phyloP scores from a whole-genome alignment of 2,113 vertebrate species.

The Hippoglossus stenolepis region DNA sequence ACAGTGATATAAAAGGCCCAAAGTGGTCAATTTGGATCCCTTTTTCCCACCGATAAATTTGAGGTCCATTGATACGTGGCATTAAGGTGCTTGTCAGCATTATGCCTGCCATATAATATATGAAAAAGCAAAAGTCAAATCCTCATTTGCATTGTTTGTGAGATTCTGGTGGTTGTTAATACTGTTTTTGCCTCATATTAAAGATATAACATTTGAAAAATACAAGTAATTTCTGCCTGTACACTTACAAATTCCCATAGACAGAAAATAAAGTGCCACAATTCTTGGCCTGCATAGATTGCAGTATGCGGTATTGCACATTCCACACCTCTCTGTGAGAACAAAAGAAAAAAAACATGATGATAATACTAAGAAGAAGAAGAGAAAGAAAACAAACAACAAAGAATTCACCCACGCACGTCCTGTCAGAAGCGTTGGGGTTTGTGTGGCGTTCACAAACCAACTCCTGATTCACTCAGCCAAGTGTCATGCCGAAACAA shows the following conservation, averaged over 20 bases:
- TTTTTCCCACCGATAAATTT: conserved; percentile 63
- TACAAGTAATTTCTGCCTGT: conserved; percentile 84
- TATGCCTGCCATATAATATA: conserved; percentile 61
- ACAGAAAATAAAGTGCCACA: conserved; percentile 86
- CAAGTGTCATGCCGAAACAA: conserved; percentile 67
- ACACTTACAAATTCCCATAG: conserved; percentile 83
- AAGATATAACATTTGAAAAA: conserved; percentile 85
- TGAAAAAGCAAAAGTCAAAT: conserved; percentile 70
- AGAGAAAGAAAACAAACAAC: conserved; percentile 41
- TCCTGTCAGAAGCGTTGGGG: conserved; percentile 51
- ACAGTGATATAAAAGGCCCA: conserved; percentile 79
- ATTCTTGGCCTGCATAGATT: conserved; percentile 88
- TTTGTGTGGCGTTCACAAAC: conserved; percentile 68
- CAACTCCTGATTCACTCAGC: conserved; percentile 53
- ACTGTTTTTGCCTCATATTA: conserved; percentile 79
- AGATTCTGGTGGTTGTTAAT: conserved; percentile 75
- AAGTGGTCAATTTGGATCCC: conserved; percentile 73
- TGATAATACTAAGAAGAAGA: conserved; percentile 7
- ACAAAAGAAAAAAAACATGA: conserved; percentile 46
- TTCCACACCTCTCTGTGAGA: conserved; percentile 76
- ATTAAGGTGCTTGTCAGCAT: conserved; percentile 52
- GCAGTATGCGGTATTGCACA: conserved; percentile 85
- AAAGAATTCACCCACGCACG: conserved; percentile 33
- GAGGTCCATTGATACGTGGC: conserved; percentile 65
- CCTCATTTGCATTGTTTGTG: conserved; percentile 71